Conservation (phyloP, 1,140 invertebrate species). For the Cepaea nemoralis region DNA sequence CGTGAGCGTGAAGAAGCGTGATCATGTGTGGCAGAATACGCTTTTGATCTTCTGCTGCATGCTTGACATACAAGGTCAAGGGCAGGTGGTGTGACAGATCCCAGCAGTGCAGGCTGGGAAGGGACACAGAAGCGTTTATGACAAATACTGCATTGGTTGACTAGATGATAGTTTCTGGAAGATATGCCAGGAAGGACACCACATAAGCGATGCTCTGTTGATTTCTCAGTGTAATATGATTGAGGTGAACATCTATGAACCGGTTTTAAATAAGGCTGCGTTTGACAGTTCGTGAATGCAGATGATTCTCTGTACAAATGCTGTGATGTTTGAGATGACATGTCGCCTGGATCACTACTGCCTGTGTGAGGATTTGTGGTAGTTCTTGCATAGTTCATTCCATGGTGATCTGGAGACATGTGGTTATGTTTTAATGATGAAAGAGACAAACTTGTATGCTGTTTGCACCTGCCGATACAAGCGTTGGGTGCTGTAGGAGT, state of each 20-base stretch:
- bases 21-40: background rate
- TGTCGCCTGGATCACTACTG: background rate
- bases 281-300: background rate
- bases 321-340: background rate
- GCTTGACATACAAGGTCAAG: background rate
- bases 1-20: background rate
- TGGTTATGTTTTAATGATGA: background rate
- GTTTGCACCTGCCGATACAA: background rate
- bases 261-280: background rate
- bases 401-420: background rate
- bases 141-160: slow-evolving; percentile 29
- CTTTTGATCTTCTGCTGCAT: background rate
- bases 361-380: background rate
- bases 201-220: background rate
- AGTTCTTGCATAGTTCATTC: background rate
- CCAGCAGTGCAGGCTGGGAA: slow-evolving; percentile 19
- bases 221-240: background rate
- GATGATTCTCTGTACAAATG: background rate
- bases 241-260: background rate
- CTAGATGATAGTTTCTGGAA: slow-evolving; percentile 13
- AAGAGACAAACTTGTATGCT: background rate
- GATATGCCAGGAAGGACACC: background rate
- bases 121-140: slow-evolving; percentile 1
- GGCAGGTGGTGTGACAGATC: background rate
- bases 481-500: background rate